phyloP scores from a whole-genome alignment of 2,888 invertebrate genomes.

The Luperina nickerlii region DNA sequence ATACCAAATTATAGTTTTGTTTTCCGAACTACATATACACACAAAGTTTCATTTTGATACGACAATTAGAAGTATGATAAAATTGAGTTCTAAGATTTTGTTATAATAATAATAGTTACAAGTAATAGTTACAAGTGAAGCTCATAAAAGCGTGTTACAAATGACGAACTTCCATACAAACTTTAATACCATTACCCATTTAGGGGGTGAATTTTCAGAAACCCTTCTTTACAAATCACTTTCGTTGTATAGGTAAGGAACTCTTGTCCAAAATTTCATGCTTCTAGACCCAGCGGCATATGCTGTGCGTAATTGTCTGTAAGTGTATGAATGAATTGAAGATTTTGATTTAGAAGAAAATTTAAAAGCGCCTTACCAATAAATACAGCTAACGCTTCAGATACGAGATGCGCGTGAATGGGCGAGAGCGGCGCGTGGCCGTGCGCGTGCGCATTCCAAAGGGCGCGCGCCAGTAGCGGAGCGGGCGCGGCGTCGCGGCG shows the following conservation, averaged over 20 bases:
- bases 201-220: not conserved
- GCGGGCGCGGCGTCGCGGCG: slow-evolving; percentile 73
- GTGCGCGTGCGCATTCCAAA: slow-evolving; percentile 79
- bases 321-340: not conserved
- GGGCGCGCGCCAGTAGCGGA: slow-evolving; percentile 77
- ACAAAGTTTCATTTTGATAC: too few relatives aligned
- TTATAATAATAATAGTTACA: too few relatives aligned
- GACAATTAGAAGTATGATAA: too few relatives aligned
- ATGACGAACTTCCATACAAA: not conserved
- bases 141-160: not conserved
- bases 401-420: slow-evolving; percentile 74
- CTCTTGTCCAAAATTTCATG: not conserved
- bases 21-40: too few relatives aligned
- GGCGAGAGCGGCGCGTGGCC: slow-evolving; percentile 74
- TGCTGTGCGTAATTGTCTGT: not conserved
- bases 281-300: not conserved
- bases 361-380: slow-evolving; percentile 90
- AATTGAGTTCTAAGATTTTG: too few relatives aligned
- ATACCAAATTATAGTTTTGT: too few relatives aligned
- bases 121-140: too few relatives aligned
- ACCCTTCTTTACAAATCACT: not conserved
- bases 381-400: slow-evolving; percentile 90
- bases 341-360: not conserved
- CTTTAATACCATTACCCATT: not conserved
- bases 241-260: not conserved